These are phyloP conservation scores for Antheraea yamamai DNA, from an alignment of 2,888 invertebrate species.

Conservation along the genomic window DNA sequence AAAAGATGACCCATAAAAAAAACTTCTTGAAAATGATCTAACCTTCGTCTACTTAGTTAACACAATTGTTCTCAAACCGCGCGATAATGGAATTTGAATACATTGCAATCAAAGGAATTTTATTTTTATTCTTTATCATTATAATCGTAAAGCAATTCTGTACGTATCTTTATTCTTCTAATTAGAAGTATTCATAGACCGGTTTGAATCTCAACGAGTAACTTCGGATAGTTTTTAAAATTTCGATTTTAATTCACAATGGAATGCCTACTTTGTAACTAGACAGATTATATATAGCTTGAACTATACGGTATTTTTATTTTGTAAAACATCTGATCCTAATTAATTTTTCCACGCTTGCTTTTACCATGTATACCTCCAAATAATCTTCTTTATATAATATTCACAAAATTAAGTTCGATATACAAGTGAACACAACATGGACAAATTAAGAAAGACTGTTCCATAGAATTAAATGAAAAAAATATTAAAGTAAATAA, in stretches of 20 bases:
- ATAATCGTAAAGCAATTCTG: neutral
- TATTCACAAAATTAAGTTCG: too few relatives aligned
- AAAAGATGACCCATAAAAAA: conserved; percentile 16
- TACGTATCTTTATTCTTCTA: conserved; percentile 17
- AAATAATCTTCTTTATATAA: too few relatives aligned
- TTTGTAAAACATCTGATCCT: too few relatives aligned
- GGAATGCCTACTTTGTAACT: neutral
- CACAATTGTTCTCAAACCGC: conserved; percentile 19
- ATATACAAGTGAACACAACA: too few relatives aligned
- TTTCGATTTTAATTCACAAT: neutral
- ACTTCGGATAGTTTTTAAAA: neutral
- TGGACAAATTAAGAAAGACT: too few relatives aligned
- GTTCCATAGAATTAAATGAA: too few relatives aligned
- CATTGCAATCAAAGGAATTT: conserved; percentile 19
- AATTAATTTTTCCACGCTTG: too few relatives aligned
- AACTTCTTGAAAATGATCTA: conserved; percentile 14
- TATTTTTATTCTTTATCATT: conserved; percentile 1
- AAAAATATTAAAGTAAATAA: too few relatives aligned
- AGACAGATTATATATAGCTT: neutral
- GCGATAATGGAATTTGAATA: conserved; percentile 19
- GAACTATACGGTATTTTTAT: neutral
- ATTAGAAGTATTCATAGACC: conserved; percentile 13
- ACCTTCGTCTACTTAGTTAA: conserved; percentile 18
- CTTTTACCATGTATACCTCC: too few relatives aligned
- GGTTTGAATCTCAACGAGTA: neutral